A percentile compares a stretch with the other conserved stretches of the same genome.
phyloP scores from a whole-genome alignment of 1,140 invertebrate genomes.

The Campodea augens region DNA sequence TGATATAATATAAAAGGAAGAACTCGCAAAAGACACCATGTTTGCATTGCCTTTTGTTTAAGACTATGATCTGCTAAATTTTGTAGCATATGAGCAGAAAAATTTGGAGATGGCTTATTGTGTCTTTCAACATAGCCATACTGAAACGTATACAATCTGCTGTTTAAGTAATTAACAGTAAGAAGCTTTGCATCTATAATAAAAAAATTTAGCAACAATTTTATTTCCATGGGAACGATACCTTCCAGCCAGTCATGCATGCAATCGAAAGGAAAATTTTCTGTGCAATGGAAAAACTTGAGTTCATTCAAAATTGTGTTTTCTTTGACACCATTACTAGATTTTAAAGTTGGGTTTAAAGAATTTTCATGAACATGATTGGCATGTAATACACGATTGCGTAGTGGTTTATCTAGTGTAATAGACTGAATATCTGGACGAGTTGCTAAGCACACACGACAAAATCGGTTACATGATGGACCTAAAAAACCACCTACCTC shows the following conservation, averaged over 20 bases:
- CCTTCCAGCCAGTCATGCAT: constrained; percentile 9
- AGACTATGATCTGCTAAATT: constrained; percentile 3
- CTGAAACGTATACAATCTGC: neutral
- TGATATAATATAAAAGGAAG: constrained; percentile 7
- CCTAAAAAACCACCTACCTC: neutral
- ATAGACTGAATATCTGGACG: neutral
- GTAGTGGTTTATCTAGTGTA: no score
- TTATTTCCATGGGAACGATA: constrained; percentile 4
- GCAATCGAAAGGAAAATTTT: constrained; percentile 2
- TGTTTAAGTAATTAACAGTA: constrained; percentile 5
- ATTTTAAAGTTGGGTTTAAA: neutral
- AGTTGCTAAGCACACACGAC: neutral
- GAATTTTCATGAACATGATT: neutral
- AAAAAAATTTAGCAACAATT: neutral
- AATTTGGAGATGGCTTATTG: constrained; percentile 8
- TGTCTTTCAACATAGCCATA: constrained; percentile 6
- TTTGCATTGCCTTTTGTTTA: constrained; percentile 7
- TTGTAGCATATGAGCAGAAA: neutral
- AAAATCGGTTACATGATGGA: neutral
- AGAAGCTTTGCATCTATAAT: constrained; percentile 5
- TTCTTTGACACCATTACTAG: constrained; percentile 1
- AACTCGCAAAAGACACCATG: constrained; percentile 5
- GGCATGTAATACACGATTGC: no score
- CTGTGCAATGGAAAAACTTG: constrained; percentile 5
- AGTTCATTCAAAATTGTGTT: constrained; percentile 8